Evolutionary conservation across 1,140 invertebrate species (phyloP), one percentile per base, ranked within the genome.

Genomic region (Nylanderia fulva): DNA sequence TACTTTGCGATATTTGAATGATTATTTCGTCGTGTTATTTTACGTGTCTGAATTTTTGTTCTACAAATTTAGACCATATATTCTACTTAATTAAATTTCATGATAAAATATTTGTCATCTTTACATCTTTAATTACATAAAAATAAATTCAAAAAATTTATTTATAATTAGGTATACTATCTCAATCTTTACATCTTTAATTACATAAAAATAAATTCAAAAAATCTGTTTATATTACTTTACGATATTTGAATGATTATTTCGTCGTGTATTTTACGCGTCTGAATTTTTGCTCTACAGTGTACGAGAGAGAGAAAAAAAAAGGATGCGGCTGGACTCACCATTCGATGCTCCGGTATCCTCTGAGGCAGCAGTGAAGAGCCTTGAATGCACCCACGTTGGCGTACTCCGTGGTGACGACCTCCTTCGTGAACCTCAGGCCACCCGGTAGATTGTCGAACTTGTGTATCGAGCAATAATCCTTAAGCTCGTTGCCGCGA

Each of bases 261-360:
- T 2, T 2, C 36, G 2, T n/a, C 27, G n/a, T 27, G 54, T 8
- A 60, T 36, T 24, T 15, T 11, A 6, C 24, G 18, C 18, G 18
- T 21, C 5, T 2, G 15, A 21, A 58, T 9, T 74, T 74, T 58
- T 6, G 18, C 7, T 29, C 2, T 6, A 5, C 24, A 61, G 18
- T 21, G 36, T 75, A 48, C 24, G 3, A 11, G 13, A 18, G 24
- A 48, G 29, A 33, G n/a, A n/a, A n/a, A n/a, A n/a, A n/a, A n/a
- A 27, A 61, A 42, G 15, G 9, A 61, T 15, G 15, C 4, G 21
- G 13, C 27, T 21, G 0, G 7, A 95, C 96, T 96, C 88, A 97
- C 97, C 97, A 97, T 96, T 97, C 97, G 86, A 97, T 97, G 92
- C 96, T 97, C 75, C 96, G 94, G 90, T 97, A 97, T 88, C 96